Evolutionary conservation across 2,888 invertebrate genomes (phyloP), one percentile per base, ranked within the genome.

Genomic region (Eupithecia pulchellata): DNA sequence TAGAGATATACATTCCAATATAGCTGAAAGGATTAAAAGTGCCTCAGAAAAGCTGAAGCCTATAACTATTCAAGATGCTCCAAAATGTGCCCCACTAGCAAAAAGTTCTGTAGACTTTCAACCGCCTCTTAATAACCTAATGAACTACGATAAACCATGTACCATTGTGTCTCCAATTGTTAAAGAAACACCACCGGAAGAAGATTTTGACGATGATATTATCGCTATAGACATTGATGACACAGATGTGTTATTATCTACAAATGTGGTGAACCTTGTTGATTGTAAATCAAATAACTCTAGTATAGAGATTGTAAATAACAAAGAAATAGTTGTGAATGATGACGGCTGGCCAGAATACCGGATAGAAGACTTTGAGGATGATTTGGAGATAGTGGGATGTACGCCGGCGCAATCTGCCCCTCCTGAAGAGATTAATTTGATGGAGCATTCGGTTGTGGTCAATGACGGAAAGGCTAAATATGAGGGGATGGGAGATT

Each of bases 341-440:
- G 94, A 95, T 9, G 95, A 95, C 71, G 96, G 95, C 0, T 95
- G 95, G 95, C 95, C 94, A 1, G 91, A 93, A 74, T 95, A 95
- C 74, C 91, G 91, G 71, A 82, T 88, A 4, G 93, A 93, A 68
- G 94, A 95, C 75, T 94, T 93, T 72, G 91, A 91, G 78, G 91
- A 91, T 55, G 85, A 86, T 42, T 79, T 89, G 9, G 83, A 83
- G 2, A 77, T 78, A 0, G 42, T 75, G 11, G 52, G 52, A 52
- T 52, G 52, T 52, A 52, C 52, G 52, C 52, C 52, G 52, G 52
- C 52, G 0, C 52, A 52, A 4, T 71, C 77, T 1, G 67, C 67
- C 14, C 77, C 86, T 27, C 73, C 83, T 1, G 82, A 81, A 25
- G 85, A 86, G 17, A 79, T 89, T 0, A 86, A 87, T 77, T 77